A percentile compares a stretch with the other conserved stretches of the same genome.
Conservation (phyloP, 2,113 vertebrate genomes). For the Candoia aspera region DNA sequence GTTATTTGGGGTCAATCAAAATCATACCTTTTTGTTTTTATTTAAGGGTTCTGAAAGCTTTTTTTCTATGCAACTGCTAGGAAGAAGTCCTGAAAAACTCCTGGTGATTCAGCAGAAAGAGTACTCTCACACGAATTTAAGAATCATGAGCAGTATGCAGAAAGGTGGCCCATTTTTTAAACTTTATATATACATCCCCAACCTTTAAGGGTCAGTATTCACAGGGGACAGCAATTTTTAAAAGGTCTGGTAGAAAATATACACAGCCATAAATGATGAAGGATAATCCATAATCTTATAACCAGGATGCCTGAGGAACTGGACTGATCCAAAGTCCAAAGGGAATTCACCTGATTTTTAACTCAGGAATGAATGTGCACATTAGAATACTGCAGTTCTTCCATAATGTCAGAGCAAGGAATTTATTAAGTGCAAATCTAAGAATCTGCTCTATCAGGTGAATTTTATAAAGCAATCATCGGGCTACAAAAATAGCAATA, state of each 20-base stretch:
- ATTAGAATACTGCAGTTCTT: not conserved
- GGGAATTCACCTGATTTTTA: not conserved
- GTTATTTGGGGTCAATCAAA: not conserved
- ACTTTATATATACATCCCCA: not conserved
- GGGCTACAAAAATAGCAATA: not conserved
- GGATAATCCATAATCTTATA: not conserved
- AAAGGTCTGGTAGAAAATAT: not conserved
- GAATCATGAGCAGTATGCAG: conserved; percentile 1
- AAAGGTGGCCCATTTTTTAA: not conserved
- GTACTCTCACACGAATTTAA: not conserved
- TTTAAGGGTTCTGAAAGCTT: conserved; percentile 6
- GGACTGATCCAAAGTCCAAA: not conserved
- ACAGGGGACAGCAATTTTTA: not conserved
- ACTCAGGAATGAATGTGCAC: not conserved
- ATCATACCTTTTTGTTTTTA: not conserved
- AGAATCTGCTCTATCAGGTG: not conserved
- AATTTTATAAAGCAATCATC: not conserved
- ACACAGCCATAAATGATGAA: not conserved
- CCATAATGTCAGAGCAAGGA: not conserved
- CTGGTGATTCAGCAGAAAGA: conserved; percentile 19
- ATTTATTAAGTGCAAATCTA: not conserved
- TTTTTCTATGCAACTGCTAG: not conserved
- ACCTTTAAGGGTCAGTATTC: conserved; percentile 1
- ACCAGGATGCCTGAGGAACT: not conserved
- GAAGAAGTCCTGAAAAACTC: not conserved